Conservation (phyloP, 1,140 invertebrate genomes). For the Zaprionus nigranus region DNA sequence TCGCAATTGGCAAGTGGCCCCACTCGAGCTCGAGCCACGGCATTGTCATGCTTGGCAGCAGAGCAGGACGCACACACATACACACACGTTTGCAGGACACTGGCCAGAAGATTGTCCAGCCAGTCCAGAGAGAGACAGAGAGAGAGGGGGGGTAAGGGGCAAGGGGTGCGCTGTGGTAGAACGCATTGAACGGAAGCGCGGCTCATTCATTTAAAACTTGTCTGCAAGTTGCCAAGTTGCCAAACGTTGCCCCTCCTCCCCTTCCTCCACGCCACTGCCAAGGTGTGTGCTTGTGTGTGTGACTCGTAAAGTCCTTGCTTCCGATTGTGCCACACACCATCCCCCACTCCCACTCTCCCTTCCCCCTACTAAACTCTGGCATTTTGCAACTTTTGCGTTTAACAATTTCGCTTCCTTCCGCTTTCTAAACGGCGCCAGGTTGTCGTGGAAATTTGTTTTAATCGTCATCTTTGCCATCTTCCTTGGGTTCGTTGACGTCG, state of each 20-base stretch:
- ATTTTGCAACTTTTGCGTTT: conserved; percentile 83
- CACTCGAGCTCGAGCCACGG: conserved; percentile 68
- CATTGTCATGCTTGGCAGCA: conserved; percentile 75
- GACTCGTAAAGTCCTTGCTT: conserved; percentile 67
- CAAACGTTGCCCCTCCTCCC: neutral
- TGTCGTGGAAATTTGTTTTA: conserved; percentile 83
- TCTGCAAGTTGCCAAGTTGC: conserved; percentile 75
- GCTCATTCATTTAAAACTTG: conserved; percentile 82
- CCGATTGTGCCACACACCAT: conserved; percentile 35
- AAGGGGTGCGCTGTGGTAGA: conserved; percentile 20
- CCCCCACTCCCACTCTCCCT: neutral
- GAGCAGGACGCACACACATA: conserved; percentile 49
- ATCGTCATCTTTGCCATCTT: conserved; percentile 82
- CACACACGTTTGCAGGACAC: conserved; percentile 53
- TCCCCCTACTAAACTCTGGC: conserved; percentile 47
- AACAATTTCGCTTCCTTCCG: conserved; percentile 83
- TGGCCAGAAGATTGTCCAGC: conserved; percentile 38
- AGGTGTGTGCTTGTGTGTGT: conserved; percentile 50
- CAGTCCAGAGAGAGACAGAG: neutral
- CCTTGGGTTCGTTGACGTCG: conserved; percentile 76
- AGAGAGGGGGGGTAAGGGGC: neutral
- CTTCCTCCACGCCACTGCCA: neutral
- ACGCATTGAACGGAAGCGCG: conserved; percentile 77
- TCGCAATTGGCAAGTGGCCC: conserved; percentile 82
- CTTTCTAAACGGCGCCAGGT: conserved; percentile 79